Evolutionary conservation across 2,888 invertebrate genomes (phyloP), one percentile per base, ranked within the genome.

Genomic region (Eupithecia inturbata): DNA sequence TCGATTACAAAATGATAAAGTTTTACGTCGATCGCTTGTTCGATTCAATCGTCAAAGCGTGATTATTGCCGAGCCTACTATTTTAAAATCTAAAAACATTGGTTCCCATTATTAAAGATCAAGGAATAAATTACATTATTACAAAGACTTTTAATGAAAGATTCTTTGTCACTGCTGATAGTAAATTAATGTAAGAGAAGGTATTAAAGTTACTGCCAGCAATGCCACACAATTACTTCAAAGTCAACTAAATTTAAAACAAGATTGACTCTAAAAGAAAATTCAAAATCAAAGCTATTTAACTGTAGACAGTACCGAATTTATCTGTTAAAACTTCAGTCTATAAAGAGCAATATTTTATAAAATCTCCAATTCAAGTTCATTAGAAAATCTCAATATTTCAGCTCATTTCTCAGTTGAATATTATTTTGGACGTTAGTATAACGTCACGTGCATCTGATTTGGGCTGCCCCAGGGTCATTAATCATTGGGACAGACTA

Each of bases 401-500:
- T 39, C 22, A 60, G 62, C 7, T 63, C 57, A 67, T 66, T 81
- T 83, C 66, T 66, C 39, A 39, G 81, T 83, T 81, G 83, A 87
- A 85, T 87, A 89, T 90, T 88, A 90, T 89, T 57, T 89, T 83
- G 85, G 82, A 83, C 87, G 88, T 89, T 89, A 89, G 84, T 84
- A 76, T 88, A 89, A 90, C 91, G 91, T 92, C 93, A 93, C 92
- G 92, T 91, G 92, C 91, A 90, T 90, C 90, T 92, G 93, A 91
- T 90, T 89, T 87, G 85, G 87, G 84, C 80, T 80, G 86, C 85
- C 85, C 84, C 79, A 76, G 81, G 79, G 81, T 84, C 88, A 89
- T 92, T 90, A 91, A 92, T 92, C 91, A 92, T 87, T 83, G 83
- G 84, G 83, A 86, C 87, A 86, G 86, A 85, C 87, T 88, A 89